These are phyloP conservation scores for Formica aserva DNA, from an alignment of 2,888 invertebrate species.

Conservation along the genomic window DNA sequence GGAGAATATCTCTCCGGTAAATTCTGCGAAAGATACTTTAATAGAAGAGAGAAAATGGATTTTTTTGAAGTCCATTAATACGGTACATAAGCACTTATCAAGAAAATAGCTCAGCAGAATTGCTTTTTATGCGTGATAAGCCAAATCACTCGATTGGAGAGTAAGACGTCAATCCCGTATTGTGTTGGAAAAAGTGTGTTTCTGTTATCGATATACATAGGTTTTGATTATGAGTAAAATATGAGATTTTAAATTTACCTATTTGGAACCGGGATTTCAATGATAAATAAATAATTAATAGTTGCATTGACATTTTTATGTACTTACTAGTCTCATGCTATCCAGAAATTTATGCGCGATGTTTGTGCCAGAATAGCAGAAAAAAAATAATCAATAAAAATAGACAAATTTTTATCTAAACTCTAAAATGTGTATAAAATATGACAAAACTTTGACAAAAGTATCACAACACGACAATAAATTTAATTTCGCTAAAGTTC, in stretches of 20 bases:
- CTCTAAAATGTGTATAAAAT: slow-evolving; percentile 1
- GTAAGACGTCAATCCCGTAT: slow-evolving; percentile 32
- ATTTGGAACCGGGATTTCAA: slow-evolving; percentile 46
- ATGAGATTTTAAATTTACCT: slow-evolving; percentile 35
- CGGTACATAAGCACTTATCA: slow-evolving; percentile 60
- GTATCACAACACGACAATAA: slow-evolving; percentile 23
- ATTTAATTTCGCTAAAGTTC: slow-evolving; percentile 23
- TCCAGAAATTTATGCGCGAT: not conserved
- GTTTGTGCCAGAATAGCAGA: not conserved
- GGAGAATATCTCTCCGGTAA: slow-evolving; percentile 38
- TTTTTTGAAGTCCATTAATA: slow-evolving; percentile 57
- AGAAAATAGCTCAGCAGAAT: slow-evolving; percentile 59
- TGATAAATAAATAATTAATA: slow-evolving; percentile 16
- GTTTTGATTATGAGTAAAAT: slow-evolving; percentile 59
- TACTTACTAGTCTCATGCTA: not conserved
- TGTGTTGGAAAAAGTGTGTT: slow-evolving; percentile 40
- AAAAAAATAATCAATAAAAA: slow-evolving; percentile 18
- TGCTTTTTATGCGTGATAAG: slow-evolving; percentile 42
- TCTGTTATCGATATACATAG: slow-evolving; percentile 43
- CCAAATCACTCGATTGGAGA: slow-evolving; percentile 45
- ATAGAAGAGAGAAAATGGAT: slow-evolving; percentile 56
- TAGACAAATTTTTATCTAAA: not conserved
- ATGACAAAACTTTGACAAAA: slow-evolving; percentile 10
- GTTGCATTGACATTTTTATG: slow-evolving; percentile 13
- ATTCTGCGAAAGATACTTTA: slow-evolving; percentile 56